Evolutionary conservation across 2,113 vertebrate genomes (phyloP).

Genomic region (Xiphias gladius): DNA sequence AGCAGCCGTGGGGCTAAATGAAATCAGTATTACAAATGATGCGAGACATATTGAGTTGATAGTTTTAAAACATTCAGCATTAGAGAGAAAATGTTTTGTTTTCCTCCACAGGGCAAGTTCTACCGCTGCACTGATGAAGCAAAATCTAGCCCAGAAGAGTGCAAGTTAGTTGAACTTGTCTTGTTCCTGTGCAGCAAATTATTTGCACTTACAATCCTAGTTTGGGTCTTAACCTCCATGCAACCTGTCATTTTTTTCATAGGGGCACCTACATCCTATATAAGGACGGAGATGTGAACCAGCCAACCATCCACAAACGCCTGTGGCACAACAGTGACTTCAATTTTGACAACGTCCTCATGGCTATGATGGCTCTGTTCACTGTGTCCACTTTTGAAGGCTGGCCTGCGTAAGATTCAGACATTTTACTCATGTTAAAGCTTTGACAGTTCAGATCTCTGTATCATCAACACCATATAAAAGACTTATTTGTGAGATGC

Average conservation of each 20-base stretch:
- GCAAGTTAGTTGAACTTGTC: conserved; percentile 87
- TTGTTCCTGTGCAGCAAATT: background rate
- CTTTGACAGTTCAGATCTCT: background rate
- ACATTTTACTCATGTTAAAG: background rate
- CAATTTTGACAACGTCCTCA: conserved; percentile 98
- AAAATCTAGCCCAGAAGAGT: conserved; percentile 93
- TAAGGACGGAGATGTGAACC: conserved; percentile 97
- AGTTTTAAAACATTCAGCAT: background rate
- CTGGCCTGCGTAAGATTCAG: conserved; percentile 94
- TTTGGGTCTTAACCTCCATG: background rate
- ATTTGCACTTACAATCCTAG: background rate
- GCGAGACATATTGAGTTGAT: background rate
- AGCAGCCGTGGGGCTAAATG: conserved; percentile 11
- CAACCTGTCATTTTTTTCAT: conserved; percentile 20
- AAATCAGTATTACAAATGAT: background rate
- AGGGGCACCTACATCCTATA: conserved; percentile 95
- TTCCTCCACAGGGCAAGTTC: conserved; percentile 91
- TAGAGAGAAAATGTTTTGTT: conserved; percentile 13
- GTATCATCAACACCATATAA: too few species aligned
- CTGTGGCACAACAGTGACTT: conserved; percentile 98
- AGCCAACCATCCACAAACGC: conserved; percentile 91
- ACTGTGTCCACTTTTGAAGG: conserved; percentile 99
- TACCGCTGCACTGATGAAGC: conserved; percentile 97
- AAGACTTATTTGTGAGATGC: too few species aligned
- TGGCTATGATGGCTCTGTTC: conserved; percentile 99